A percentile compares a stretch with the other conserved stretches of the same genome.
These are phyloP conservation scores for Xestia xanthographa DNA, from an alignment of 2,888 invertebrate genomes.

Conservation along the genomic window DNA sequence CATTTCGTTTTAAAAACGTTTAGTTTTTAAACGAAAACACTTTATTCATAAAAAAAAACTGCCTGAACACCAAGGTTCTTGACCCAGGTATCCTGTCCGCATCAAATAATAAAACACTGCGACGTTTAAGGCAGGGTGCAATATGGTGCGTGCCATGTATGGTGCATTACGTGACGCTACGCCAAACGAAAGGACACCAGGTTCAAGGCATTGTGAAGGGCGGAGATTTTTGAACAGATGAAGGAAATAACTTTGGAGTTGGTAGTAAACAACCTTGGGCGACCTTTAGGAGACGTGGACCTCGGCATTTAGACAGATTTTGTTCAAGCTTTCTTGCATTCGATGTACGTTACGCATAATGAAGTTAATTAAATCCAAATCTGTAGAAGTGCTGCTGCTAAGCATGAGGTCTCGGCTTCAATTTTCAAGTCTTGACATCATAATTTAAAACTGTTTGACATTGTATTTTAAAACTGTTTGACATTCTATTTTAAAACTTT, in stretches of 20 bases:
- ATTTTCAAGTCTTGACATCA: too few relatives aligned
- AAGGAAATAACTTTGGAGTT: constrained; percentile 23
- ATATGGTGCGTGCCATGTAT: constrained; percentile 22
- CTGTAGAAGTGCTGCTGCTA: too few relatives aligned
- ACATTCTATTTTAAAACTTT: too few relatives aligned
- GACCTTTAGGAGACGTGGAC: constrained; percentile 20
- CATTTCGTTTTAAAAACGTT: background rate
- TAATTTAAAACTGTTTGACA: too few relatives aligned
- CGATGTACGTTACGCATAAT: background rate
- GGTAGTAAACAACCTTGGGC: background rate
- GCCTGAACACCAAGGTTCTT: constrained; percentile 22
- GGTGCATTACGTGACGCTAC: constrained; percentile 32
- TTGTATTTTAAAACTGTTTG: too few relatives aligned
- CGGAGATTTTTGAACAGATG: constrained; percentile 2
- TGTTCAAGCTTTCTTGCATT: background rate
- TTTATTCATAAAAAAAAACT: background rate
- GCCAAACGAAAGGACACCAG: constrained; percentile 16
- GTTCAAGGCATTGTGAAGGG: constrained; percentile 47
- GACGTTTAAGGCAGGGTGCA: constrained; percentile 10
- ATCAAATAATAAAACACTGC: constrained; percentile 30
- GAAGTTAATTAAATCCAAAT: background rate
- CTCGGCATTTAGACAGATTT: constrained; percentile 11
- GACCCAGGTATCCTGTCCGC: constrained; percentile 20
- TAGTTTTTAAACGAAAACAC: background rate
- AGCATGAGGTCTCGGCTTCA: too few relatives aligned